Conservation (phyloP, 2,113 vertebrate species). For the Numenius arquata region DNA sequence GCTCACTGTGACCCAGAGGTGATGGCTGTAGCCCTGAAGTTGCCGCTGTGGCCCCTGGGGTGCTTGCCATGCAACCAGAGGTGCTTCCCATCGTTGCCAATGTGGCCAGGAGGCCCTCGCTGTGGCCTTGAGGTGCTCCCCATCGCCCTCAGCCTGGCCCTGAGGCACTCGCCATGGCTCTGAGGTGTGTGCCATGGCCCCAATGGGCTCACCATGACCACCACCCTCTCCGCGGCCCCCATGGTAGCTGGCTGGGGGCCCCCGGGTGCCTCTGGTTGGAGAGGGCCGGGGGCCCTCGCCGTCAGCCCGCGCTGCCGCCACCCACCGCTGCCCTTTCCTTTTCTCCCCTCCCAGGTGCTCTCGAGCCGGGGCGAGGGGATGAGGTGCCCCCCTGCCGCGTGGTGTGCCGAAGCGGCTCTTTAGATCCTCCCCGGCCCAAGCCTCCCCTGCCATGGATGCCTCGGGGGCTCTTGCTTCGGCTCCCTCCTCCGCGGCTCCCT, state of each 20-base stretch:
- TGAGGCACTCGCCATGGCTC: neutral
- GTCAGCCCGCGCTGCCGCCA: neutral
- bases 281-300: neutral
- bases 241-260: neutral
- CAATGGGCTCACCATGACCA: rapidly evolving
- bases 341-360: slow-evolving; percentile 57
- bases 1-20: neutral
- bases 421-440: slow-evolving; percentile 47
- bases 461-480: slow-evolving; percentile 52
- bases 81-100: rapidly evolving
- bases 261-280: neutral
- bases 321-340: slow-evolving; percentile 51
- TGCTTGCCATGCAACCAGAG: neutral
- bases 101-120: neutral
- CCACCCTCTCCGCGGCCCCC: neutral
- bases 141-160: neutral
- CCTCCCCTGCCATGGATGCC: slow-evolving; percentile 44
- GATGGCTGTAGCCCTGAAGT: neutral
- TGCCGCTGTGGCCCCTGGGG: neutral
- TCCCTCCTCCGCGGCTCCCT: slow-evolving; percentile 51
- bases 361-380: slow-evolving; percentile 52
- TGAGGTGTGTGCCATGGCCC: rapidly evolving
- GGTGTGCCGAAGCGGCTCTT: slow-evolving; percentile 26
- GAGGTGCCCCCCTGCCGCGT: slow-evolving; percentile 36
- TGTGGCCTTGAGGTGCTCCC: neutral